Conservation (phyloP, 2,113 vertebrate genomes). For the Orientallactaga bullata region DNA sequence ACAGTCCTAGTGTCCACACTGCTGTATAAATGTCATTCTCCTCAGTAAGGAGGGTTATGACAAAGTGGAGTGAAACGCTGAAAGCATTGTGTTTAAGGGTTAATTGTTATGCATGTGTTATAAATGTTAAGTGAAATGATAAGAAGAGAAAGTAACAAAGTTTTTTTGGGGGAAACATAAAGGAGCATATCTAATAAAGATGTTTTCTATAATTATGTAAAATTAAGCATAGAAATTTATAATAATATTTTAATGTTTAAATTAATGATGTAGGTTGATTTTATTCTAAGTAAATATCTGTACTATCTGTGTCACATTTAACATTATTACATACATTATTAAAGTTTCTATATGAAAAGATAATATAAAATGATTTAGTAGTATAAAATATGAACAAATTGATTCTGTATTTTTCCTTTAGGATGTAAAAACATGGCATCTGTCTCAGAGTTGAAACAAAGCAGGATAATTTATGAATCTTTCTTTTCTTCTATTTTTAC, state of each 20-base stretch:
- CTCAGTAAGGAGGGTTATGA: too few species aligned
- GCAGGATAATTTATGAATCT: neutral
- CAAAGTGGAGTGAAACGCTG: too few species aligned
- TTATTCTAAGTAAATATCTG: neutral
- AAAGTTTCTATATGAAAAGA: neutral
- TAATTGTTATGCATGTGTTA: neutral
- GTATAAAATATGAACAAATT: neutral
- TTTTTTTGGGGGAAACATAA: too few species aligned
- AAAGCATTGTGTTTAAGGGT: neutral
- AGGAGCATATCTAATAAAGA: neutral
- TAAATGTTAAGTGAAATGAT: neutral
- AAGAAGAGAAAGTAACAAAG: neutral
- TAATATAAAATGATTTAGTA: neutral
- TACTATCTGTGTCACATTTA: neutral
- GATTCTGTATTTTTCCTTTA: neutral
- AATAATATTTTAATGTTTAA: too few species aligned
- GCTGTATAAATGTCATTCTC: neutral
- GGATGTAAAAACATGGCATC: neutral
- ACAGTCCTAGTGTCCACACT: neutral
- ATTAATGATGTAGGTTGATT: neutral
- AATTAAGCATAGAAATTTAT: neutral
- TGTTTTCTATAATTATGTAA: neutral
- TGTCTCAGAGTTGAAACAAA: neutral
- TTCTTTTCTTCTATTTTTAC: neutral
- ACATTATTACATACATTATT: neutral